These are phyloP conservation scores for Nemopilema nomurai DNA, from an alignment of 30 jellyfish, hydroid and myxozoan genomes.

Conservation along the genomic window DNA sequence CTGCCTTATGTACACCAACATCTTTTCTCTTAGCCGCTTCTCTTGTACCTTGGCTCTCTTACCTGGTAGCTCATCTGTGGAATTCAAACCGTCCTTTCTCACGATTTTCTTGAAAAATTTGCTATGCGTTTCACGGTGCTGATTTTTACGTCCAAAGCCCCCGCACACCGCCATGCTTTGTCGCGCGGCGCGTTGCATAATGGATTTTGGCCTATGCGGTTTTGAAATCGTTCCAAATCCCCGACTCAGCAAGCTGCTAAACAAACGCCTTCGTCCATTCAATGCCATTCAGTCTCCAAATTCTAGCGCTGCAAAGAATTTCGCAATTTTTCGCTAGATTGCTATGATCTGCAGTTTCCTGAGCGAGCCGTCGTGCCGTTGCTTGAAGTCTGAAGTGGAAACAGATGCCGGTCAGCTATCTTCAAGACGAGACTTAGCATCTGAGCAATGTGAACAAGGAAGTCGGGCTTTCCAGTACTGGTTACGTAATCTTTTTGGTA, in stretches of 20 bases:
- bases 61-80: background rate
- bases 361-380: background rate
- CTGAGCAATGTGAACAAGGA: too few relatives aligned
- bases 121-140: background rate
- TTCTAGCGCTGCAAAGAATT: background rate
- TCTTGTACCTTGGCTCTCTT: background rate
- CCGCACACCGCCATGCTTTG: background rate
- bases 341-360: background rate
- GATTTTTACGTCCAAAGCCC: background rate
- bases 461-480: too few relatives aligned
- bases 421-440: too few relatives aligned
- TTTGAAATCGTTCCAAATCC: background rate
- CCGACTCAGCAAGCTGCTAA: background rate
- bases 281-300: background rate
- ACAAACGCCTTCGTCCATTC: background rate
- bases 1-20: background rate
- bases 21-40: slow-evolving; percentile 39
- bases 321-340: background rate
- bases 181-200: background rate
- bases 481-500: too few relatives aligned
- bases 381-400: background rate
- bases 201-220: background rate
- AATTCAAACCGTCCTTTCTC: background rate
- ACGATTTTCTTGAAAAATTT: background rate
- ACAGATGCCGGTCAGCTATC: background rate